Conservation (phyloP, 2,888 invertebrate genomes). For the Hyposoter didymator region DNA sequence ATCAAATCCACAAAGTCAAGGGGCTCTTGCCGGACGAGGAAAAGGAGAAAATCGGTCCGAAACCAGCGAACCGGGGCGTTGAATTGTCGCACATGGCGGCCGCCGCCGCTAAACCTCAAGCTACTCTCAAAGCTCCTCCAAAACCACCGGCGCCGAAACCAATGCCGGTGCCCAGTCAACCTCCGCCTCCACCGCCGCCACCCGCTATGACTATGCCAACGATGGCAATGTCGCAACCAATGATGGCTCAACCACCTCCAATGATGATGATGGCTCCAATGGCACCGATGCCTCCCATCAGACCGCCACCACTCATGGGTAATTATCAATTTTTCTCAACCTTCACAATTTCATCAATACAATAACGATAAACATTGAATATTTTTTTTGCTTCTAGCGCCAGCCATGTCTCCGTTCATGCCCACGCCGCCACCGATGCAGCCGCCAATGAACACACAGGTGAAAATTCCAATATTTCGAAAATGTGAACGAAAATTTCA, state of each 20-base stretch:
- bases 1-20: conserved; percentile 98
- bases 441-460: conserved; percentile 82
- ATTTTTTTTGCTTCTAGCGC: conserved; percentile 74
- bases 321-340: conserved; percentile 72
- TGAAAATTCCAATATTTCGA: conserved; percentile 74
- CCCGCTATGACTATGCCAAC: conserved; percentile 82
- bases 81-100: conserved; percentile 82
- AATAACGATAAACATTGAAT: too few relatives aligned
- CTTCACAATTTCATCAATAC: not conserved
- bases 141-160: conserved; percentile 82
- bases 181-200: conserved; percentile 80
- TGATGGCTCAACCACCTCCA: conserved; percentile 85
- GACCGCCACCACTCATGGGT: conserved; percentile 87
- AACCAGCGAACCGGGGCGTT: conserved; percentile 86
- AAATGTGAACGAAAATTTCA: conserved; percentile 83
- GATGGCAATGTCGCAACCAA: conserved; percentile 85
- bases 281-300: conserved; percentile 86
- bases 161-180: conserved; percentile 83
- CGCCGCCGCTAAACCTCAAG: conserved; percentile 82
- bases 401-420: conserved; percentile 83
- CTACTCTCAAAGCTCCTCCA: conserved; percentile 81
- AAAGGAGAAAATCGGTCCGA: conserved; percentile 98
- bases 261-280: conserved; percentile 89
- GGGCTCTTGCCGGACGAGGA: conserved; percentile 97
- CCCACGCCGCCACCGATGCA: conserved; percentile 83